Conservation (phyloP, 37 sponge, comb jelly and placozoan genomes). For the Ianthella basta region DNA sequence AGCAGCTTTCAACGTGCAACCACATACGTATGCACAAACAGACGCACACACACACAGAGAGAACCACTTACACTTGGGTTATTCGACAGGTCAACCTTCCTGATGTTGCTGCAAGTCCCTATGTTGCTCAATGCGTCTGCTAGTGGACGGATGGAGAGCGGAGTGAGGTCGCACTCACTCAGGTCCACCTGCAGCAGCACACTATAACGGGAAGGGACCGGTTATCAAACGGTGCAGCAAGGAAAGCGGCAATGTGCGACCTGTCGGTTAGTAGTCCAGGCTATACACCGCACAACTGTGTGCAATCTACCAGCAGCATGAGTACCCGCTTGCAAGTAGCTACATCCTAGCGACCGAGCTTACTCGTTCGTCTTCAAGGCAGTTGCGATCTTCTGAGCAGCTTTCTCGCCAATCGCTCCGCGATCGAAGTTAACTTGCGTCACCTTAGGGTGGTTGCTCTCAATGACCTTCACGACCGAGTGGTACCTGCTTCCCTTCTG, state of each 20-base stretch:
- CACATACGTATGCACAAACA: slow-evolving; percentile 25
- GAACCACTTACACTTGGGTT: slow-evolving; percentile 56
- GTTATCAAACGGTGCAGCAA: background rate
- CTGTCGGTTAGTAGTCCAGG: no score
- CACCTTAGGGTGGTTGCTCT: slow-evolving; percentile 47
- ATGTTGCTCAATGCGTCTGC: slow-evolving; percentile 69
- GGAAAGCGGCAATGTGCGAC: background rate
- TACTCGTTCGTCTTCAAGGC: slow-evolving; percentile 75
- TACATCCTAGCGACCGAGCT: background rate
- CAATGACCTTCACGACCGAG: slow-evolving; percentile 36
- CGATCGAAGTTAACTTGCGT: slow-evolving; percentile 57
- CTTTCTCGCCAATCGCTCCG: slow-evolving; percentile 52
- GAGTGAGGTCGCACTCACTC: slow-evolving; percentile 48
- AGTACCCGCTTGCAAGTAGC: background rate
- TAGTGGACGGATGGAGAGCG: slow-evolving; percentile 45
- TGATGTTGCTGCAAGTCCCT: slow-evolving; percentile 67
- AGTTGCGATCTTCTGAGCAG: slow-evolving; percentile 52
- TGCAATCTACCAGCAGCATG: background rate
- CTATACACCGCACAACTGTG: no score
- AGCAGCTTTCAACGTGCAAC: background rate
- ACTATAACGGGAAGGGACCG: slow-evolving; percentile 27
- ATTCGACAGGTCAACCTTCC: slow-evolving; percentile 66
- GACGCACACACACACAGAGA: slow-evolving; percentile 40
- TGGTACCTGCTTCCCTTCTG: slow-evolving; percentile 42
- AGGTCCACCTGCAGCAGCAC: slow-evolving; percentile 62